Evolutionary conservation across 2,888 invertebrate genomes (phyloP), one percentile per base, ranked within the genome.

Genomic region (Ichneumoninae sp.): DNA sequence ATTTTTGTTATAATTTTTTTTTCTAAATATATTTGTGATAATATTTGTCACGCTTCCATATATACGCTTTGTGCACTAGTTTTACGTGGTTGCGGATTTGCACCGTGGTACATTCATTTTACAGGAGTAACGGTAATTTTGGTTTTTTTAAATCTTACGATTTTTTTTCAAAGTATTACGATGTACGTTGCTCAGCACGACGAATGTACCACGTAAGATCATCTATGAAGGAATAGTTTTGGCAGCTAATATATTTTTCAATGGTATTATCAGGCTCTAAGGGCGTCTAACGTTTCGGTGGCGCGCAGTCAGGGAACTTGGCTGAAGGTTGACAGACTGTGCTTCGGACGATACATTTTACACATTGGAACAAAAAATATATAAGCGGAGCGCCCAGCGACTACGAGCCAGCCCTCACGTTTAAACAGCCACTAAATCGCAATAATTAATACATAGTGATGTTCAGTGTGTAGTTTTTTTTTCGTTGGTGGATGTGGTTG

Each of bases 401-500:
- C 19, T 47, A 52, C 52, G 33, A 63, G 50, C 50, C 74, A 50
- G 22, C 33, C 13, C 0, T 50, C 50, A 33, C 65, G 50, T 75
- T 8, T 52, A 47, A 69, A 68, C 66, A 81, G 50, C 71, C 63
- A 75, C 79, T 74, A 83, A 81, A 79, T 70, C 69, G 44, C 57
- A 57, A 68, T 60, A 80, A 78, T 78, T 54, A 19, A 44, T 68
- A 52, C 50, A 83, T 70, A 88, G 83, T 89, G 87, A 88, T 90
- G 90, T 91, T 85, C 83, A 75, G 79, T 83, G 79, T 79, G 75
- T 70, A 57, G 71, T 63, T 63, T 63, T 88, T 86, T 63, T 63
- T 88, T 86, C 85, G 86, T 88, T 90, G 86, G 89, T 88, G 71
- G 40, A 57, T 74, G 83, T 88, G 87, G 83, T 90, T 88, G 86